Percentiles rank a stretch among this genome's conserved stretches.
phyloP scores from a whole-genome alignment of 2,797 vertebrate genomes.

The Choloepus didactylus region DNA sequence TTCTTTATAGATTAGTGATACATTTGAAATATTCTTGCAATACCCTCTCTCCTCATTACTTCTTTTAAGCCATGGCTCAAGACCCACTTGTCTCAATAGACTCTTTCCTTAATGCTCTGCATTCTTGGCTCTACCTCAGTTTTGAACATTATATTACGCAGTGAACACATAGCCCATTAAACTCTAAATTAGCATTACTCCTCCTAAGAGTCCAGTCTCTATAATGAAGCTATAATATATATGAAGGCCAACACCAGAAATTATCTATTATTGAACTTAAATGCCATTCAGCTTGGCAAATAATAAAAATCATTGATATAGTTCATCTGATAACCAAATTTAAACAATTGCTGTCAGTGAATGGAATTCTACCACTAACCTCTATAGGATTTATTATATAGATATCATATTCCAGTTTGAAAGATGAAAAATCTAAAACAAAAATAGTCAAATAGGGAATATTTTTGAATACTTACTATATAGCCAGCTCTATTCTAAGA shows the following conservation, averaged over 20 bases:
- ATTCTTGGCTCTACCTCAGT: not conserved
- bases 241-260: not conserved
- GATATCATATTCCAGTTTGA: not conserved
- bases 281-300: not conserved
- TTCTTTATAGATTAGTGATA: not conserved
- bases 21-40: not conserved
- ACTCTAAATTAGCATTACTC: not conserved
- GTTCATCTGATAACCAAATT: slow-evolving; percentile 50
- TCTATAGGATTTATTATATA: not conserved
- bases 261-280: slow-evolving; percentile 35
- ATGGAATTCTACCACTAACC: not conserved
- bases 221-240: not conserved
- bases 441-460: not conserved
- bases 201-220: not conserved
- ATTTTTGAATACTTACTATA: not conserved
- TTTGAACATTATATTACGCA: not conserved
- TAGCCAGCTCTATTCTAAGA: not conserved
- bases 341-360: not conserved
- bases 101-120: not conserved
- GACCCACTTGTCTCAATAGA: not conserved
- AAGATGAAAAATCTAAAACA: not conserved
- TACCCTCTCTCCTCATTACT: not conserved
- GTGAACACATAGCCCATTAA: not conserved
- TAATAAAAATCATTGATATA: not conserved
- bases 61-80: not conserved